Percentiles rank a stretch among this genome's conserved stretches.
These are phyloP conservation scores for Ophioninae sp. DNA, from an alignment of 2,888 invertebrate genomes.

Conservation along the genomic window DNA sequence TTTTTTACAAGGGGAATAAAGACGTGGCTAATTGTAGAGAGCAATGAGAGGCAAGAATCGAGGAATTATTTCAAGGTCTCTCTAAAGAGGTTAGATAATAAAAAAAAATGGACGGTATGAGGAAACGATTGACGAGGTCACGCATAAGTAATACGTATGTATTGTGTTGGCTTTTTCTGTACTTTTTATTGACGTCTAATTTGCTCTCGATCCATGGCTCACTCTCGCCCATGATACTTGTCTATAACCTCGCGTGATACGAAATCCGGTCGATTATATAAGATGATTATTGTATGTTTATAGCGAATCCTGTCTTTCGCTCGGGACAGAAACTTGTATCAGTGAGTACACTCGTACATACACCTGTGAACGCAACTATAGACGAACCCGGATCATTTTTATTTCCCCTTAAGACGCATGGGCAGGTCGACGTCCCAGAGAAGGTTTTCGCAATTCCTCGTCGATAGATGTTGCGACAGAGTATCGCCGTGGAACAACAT, in stretches of 20 bases:
- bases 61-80: constrained; percentile 52
- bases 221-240: neutral
- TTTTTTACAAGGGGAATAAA: constrained; percentile 20
- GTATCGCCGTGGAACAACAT: neutral
- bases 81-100: constrained; percentile 46
- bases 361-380: neutral
- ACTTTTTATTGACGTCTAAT: constrained; percentile 39
- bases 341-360: constrained; percentile 42
- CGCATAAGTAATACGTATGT: neutral
- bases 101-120: constrained; percentile 55
- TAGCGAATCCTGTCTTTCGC: constrained; percentile 23
- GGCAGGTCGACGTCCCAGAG: constrained; percentile 37
- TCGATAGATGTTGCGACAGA: constrained; percentile 31
- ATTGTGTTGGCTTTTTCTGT: neutral
- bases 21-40: neutral
- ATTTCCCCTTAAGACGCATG: constrained; percentile 22
- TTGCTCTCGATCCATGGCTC: neutral
- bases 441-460: constrained; percentile 54
- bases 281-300: constrained; percentile 52
- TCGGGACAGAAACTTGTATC: constrained; percentile 52
- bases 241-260: constrained; percentile 24
- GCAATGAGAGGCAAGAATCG: neutral
- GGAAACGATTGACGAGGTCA: constrained; percentile 49
- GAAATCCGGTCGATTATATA: constrained; percentile 45
- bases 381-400: constrained; percentile 43